Conservation (phyloP, 1,140 invertebrate genomes). For the Acyrthosiphon pisum region DNA sequence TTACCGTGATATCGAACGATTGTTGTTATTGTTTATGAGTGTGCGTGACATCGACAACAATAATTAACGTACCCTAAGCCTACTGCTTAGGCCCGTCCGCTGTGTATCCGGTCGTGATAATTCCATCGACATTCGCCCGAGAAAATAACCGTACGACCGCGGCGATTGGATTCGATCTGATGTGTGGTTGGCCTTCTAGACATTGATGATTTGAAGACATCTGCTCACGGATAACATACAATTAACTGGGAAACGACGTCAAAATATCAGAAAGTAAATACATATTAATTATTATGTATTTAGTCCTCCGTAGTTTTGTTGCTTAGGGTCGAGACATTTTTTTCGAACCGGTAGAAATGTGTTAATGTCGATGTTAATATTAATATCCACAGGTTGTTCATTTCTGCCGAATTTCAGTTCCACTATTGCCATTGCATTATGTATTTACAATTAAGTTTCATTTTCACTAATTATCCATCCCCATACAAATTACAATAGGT, state of each 20-base stretch:
- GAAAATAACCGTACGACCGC: background rate
- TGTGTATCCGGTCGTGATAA: background rate
- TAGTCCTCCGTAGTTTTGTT: background rate
- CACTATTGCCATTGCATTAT: background rate
- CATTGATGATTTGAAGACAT: background rate
- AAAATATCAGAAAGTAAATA: background rate
- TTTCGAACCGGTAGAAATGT: background rate
- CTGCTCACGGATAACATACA: background rate
- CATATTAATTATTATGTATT: background rate
- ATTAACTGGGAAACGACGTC: background rate
- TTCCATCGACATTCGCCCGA: background rate
- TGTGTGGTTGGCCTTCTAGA: background rate
- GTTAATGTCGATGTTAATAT: background rate
- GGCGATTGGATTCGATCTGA: background rate
- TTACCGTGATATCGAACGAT: conserved; percentile 1
- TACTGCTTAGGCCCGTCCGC: background rate
- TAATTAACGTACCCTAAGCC: conserved; percentile 1
- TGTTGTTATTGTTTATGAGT: conserved; percentile 3
- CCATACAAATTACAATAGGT: background rate
- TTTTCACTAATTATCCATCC: background rate
- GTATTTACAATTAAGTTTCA: background rate
- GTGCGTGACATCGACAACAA: conserved; percentile 5
- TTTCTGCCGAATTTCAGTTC: background rate
- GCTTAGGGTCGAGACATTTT: background rate
- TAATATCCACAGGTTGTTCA: background rate